Evolutionary conservation across 1,140 invertebrate species (phyloP).

Genomic region (Camponotus vicinus): DNA sequence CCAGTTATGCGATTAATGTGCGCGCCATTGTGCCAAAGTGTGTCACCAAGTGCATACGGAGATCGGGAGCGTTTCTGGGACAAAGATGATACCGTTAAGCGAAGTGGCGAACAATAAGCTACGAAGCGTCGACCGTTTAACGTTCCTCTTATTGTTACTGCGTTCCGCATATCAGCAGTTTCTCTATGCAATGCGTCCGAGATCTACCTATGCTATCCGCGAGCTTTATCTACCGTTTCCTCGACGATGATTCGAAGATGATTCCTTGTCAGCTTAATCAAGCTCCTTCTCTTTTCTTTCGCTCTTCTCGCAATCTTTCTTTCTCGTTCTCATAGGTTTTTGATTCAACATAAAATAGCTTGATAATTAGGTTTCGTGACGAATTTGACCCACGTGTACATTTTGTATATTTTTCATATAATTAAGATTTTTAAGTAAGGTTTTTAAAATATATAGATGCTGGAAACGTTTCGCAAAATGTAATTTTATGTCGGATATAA

Average conservation of each 20-base stretch:
- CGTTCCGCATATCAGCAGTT: not conserved
- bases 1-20: slow-evolving; percentile 71
- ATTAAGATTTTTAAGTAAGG: not conserved
- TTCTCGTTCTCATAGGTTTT: not conserved
- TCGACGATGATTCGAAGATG: too few species aligned
- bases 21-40: slow-evolving; percentile 67
- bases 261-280: not conserved
- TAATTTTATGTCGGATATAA: not conserved
- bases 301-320: not conserved
- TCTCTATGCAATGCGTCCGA: not conserved
- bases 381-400: not conserved
- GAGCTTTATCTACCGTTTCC: not conserved
- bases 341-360: not conserved
- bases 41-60: slow-evolving; percentile 67
- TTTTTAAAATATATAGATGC: not conserved
- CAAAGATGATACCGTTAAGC: slow-evolving; percentile 56
- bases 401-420: not conserved
- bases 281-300: too few species aligned
- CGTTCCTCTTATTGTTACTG: not conserved
- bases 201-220: too few species aligned
- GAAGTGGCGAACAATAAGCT: slow-evolving; percentile 47
- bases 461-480: not conserved
- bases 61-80: slow-evolving; percentile 57
- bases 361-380: too few species aligned
- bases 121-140: slow-evolving; percentile 27